These are phyloP conservation scores for Ceriagrion tenellum DNA, from an alignment of 2,888 invertebrate species.

Conservation along the genomic window DNA sequence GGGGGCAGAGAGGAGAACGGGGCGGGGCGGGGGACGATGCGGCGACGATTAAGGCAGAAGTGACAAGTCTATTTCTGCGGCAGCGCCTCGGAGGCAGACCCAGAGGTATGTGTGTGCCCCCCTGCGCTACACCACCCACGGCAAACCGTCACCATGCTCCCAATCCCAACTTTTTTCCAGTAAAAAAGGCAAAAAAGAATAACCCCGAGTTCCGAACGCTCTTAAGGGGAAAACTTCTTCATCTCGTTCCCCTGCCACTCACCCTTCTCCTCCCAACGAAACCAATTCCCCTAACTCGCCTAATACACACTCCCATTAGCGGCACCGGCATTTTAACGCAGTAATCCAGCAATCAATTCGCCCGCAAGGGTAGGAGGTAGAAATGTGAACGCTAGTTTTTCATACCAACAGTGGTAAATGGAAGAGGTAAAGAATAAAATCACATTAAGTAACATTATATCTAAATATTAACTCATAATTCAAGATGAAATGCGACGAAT, in stretches of 20 bases:
- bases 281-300: neutral
- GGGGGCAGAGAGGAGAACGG: too few relatives aligned
- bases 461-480: too few relatives aligned
- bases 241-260: neutral
- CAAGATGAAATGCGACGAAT: too few relatives aligned
- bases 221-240: neutral
- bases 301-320: too few relatives aligned
- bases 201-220: neutral
- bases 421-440: too few relatives aligned
- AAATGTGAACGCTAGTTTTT: too few relatives aligned
- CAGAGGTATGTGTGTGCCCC: neutral
- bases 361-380: too few relatives aligned
- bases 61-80: slow-evolving; percentile 10
- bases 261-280: neutral
- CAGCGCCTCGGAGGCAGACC: neutral
- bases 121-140: too few relatives aligned
- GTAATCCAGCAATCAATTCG: too few relatives aligned
- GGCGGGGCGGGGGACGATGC: neutral
- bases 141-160: neutral
- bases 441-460: too few relatives aligned
- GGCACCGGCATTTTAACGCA: too few relatives aligned
- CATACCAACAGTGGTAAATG: too few relatives aligned
- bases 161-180: neutral
- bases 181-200: neutral
- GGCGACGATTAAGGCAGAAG: neutral